Evolutionary conservation across 2,888 invertebrate species (phyloP), one percentile per base, ranked within the genome.

Genomic region (Rhingia rostrata): DNA sequence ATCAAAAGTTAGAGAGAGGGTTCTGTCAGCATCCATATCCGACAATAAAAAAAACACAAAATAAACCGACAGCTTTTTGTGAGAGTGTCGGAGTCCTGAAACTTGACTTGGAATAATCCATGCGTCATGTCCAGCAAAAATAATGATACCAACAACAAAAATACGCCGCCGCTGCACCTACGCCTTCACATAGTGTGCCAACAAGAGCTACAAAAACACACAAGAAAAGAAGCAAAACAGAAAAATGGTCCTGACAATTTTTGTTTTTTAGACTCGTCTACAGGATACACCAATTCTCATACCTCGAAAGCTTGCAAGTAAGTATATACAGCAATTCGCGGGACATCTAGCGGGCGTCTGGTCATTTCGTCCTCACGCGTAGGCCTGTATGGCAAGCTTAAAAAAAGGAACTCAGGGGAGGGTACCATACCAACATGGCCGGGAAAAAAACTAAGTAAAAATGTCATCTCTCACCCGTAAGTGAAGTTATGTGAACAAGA

Each of bases 391-490:
- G 9, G 39, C 33, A 43, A 32, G 47, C 58, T 63, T 10, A 47
- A 12, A 35, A 51, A 32, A 49, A 14, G 54, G 22, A 22, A 12
- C 22, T 49, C 14, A 58, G 33, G 74, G 67, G 63, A 54, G 67
- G 61, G 39, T 22, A 39, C 77, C 77, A 77, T 2, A 53, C 12
- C 49, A 51, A 22, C 32, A 22, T 22, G 22, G 14, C 61, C 41
- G 64, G 33, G 22, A 43, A 67, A 83, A 78, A 83, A 78, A 83
- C 70, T 77, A 79, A 83, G 79, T 78, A 73, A 74, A 83, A 83
- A 73, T 79, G 83, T 83, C 83, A 79, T 79, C 78, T 79, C 73
- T 79, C 83, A 73, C 60, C 67, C 66, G 63, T 58, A 78, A 79
- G 73, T 67, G 67, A 69, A 78, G 73, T 79, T 79, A 72, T 77